Base-by-base conservation (phyloP, 35 echinoderm and acorn worm species). In the Antedon bifida region DNA sequence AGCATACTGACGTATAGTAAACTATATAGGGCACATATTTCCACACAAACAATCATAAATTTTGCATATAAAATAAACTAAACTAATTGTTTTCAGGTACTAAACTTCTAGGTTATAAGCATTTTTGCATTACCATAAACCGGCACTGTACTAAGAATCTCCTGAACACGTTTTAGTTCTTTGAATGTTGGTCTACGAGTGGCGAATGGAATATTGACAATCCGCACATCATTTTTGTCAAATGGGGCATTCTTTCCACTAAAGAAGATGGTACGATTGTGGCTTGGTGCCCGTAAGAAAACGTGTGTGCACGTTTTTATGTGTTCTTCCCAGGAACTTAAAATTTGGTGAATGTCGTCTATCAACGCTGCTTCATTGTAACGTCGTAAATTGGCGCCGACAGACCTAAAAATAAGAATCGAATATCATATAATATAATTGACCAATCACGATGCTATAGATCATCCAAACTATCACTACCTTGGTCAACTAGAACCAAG, bases 291-390 rank as follows among this genome's bases (percentile, higher is more conserved):
- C 44, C 95, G 84, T 73, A 99, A 31, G 79, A 99, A 99, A 73
- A 99, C 88, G 28, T 78, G 81, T 34, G 82, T 64, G 36, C 95
- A 99, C 36, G 39, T 17, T 10, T 84, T 74, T 31, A 92, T 74
- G 34, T 87, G 36, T 10, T 88, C 86, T 78, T 88, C 64, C 95
- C 95, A 99, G 17, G 64, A 46, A 8, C 83, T 86, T 0, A 99
- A 85, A 3, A 99, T 51, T 17, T 90, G 73, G 30, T 89, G 88
- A 19, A 99, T 88, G 44, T 99, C 88, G 82, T 99, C 82, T 23
- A 85, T 81, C 19, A 99, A 79, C 5, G 91, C 87, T 19, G 88
- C 90, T 84, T 97, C 94, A 76, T 97, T 97, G 83, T 97, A 86
- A 30, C 94, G 36, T 17, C 94, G 21, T n/a, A 97, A 32, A 39